phyloP scores from a whole-genome alignment of 2,888 invertebrate genomes.

The Acronicta aceris region DNA sequence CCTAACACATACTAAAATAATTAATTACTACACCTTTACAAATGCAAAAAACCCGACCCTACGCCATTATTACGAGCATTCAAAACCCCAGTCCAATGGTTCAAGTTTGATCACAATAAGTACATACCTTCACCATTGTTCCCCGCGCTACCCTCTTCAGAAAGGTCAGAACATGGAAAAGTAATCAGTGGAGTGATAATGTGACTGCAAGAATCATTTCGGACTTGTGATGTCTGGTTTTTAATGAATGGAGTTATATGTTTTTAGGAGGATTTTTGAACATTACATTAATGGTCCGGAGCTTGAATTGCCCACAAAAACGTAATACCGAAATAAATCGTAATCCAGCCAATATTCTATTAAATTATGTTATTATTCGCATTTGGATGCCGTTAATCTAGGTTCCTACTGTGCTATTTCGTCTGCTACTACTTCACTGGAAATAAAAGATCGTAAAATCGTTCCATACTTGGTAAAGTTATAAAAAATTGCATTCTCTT shows the following conservation, averaged over 20 bases:
- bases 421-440: no score
- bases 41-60: constrained; percentile 25
- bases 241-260: not conserved
- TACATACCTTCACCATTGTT: constrained; percentile 47
- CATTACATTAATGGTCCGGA: no score
- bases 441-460: no score
- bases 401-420: no score
- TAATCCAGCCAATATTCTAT: no score
- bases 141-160: constrained; percentile 31
- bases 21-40: constrained; percentile 38
- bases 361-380: no score
- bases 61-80: constrained; percentile 39
- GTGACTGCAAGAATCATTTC: not conserved
- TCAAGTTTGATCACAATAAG: constrained; percentile 54
- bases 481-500: no score
- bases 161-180: constrained; percentile 22
- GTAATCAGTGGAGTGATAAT: constrained; percentile 22
- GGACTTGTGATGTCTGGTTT: not conserved
- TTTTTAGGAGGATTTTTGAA: no score
- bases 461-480: no score
- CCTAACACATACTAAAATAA: constrained; percentile 20
- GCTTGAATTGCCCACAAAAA: no score
- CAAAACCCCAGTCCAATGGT: constrained; percentile 32
- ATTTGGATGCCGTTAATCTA: no score
- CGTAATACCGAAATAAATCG: no score